Base-by-base conservation (phyloP, 2,888 invertebrate genomes). In the Eupsilia transversa region DNA sequence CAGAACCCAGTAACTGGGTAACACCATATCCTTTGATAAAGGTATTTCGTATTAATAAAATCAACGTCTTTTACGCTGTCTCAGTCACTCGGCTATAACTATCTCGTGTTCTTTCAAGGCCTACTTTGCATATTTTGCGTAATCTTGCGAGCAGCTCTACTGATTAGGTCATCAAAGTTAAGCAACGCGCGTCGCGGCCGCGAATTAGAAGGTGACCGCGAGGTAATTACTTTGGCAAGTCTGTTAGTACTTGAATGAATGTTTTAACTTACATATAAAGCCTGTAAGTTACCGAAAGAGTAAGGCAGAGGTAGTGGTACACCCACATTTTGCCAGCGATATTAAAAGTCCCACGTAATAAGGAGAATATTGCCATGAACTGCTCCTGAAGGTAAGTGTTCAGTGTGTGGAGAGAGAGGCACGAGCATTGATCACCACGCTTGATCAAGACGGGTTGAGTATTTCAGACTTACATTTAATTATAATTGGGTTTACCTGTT, bases 181-280 rank as follows among this genome's bases (percentile, higher is more conserved):
- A 78, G 78, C 73, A 78, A 78, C 66, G 14, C 46, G 43, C 56
- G 66, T 56, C 57, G 74, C 78, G 80, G 80, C 73, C 78, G 74
- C 78, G 78, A 78, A 73, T 67, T 80, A 73, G 78, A 80, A 78
- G 78, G 80, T 78, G 78, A 54, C 64, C 77, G 52, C 43, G 35
- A 17, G n/a, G 79, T 79, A 77, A 79, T 77, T 60, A 23, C 69
- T 54, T 35, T 56, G 60, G 76, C 74, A 38, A 52, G n/a, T n/a
- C 35, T 35, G 41, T 41, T 35, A 33, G 75, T 61, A 30, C 35
- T 74, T 65, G 38, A 71, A 27, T 71, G 5, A 49, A 70, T 77
- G 17, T 38, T 57, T 75, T 30, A n/a, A 17, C 43, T 14, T 56
- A 2, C 6, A 56, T 14, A 35, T 43, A 9, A 27, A 17, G 23